These are phyloP conservation scores for Papilio helenus DNA, from an alignment of 1,140 invertebrate species.

Conservation along the genomic window DNA sequence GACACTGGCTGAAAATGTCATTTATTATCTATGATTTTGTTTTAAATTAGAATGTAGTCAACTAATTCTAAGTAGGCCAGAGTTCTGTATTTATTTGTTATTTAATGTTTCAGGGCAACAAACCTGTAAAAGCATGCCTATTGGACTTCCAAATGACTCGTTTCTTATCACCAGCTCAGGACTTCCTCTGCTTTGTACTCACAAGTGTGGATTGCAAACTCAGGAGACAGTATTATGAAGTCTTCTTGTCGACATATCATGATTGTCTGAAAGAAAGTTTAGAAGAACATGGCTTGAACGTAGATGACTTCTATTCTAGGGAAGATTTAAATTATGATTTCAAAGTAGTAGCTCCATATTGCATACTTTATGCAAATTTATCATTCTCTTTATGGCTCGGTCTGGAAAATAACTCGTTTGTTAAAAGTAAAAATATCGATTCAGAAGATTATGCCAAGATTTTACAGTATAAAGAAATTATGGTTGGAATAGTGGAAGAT, in stretches of 20 bases:
- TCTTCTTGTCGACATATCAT: conserved; percentile 44
- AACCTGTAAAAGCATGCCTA: conserved; percentile 46
- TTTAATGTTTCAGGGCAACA: conserved; percentile 44
- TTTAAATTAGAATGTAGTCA: no score
- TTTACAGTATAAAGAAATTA: conserved; percentile 34
- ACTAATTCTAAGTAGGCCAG: no score
- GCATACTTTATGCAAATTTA: conserved; percentile 42
- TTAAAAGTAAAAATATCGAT: conserved; percentile 43
- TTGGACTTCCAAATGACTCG: conserved; percentile 49
- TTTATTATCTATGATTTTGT: no score
- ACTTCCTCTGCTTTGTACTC: conserved; percentile 46
- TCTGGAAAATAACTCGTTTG: conserved; percentile 38
- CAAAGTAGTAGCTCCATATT: conserved; percentile 42
- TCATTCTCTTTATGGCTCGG: conserved; percentile 47
- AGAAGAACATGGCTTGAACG: conserved; percentile 1
- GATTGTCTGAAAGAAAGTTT: conserved; percentile 19
- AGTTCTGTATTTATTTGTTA: not conserved
- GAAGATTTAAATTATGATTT: conserved; percentile 48
- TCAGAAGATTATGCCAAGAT: conserved; percentile 3
- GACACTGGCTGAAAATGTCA: no score
- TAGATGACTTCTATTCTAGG: conserved; percentile 38
- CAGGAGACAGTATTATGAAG: conserved; percentile 36
- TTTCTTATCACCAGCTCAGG: conserved; percentile 47
- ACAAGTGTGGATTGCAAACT: conserved; percentile 30
- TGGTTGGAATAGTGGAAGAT: conserved; percentile 39